A percentile compares a stretch with the other conserved stretches of the same genome.
These are phyloP conservation scores for Microplitis manilae DNA, from an alignment of 2,888 invertebrate species.

Conservation along the genomic window DNA sequence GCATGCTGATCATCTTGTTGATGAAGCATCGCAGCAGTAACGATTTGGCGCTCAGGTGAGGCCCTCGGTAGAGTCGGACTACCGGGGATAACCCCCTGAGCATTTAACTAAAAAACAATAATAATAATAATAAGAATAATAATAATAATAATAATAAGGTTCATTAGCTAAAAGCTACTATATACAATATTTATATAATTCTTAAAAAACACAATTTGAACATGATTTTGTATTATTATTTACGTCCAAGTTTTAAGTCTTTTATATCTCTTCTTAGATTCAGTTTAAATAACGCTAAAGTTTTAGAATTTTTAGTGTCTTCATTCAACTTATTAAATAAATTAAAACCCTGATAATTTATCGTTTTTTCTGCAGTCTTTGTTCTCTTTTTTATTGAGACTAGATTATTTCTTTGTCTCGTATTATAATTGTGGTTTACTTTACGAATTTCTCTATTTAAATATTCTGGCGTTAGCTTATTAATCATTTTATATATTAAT, in stretches of 20 bases:
- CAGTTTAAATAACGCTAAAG: not conserved
- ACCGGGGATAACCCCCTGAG: too few relatives aligned
- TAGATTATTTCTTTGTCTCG: constrained; percentile 1
- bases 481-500: constrained; percentile 8
- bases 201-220: too few relatives aligned
- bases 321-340: not conserved
- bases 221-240: too few relatives aligned
- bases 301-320: not conserved
- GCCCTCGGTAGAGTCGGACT: too few relatives aligned
- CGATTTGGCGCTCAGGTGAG: too few relatives aligned
- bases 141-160: too few relatives aligned
- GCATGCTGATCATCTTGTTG: too few relatives aligned
- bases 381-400: constrained; percentile 8
- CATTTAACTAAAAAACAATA: too few relatives aligned
- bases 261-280: not conserved
- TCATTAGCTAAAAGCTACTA: too few relatives aligned
- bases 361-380: not conserved
- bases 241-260: not conserved
- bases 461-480: constrained; percentile 1
- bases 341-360: not conserved
- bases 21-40: too few relatives aligned
- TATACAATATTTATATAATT: too few relatives aligned
- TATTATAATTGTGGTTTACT: not conserved
- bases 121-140: too few relatives aligned
- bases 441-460: not conserved